phyloP scores from a whole-genome alignment of 1,140 invertebrate genomes.

The Meloidogyne exigua region DNA sequence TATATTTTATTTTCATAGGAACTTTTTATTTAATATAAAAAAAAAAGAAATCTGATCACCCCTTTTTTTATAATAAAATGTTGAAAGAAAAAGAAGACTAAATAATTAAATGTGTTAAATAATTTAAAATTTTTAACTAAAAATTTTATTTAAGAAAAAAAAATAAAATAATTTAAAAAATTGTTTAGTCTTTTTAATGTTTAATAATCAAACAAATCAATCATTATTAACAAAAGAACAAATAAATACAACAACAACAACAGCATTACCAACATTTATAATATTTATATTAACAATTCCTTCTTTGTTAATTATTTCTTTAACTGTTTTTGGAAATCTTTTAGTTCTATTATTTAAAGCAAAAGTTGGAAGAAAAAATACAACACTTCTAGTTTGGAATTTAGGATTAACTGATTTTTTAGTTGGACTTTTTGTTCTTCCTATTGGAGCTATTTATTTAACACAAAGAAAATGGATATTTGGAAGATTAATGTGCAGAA shows the following conservation, averaged over 20 bases:
- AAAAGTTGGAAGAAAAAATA: constrained; percentile 60
- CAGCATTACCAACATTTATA: constrained; percentile 36
- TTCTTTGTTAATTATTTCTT: constrained; percentile 56
- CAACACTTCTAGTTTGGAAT: constrained; percentile 62
- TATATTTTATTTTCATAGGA: too few species aligned
- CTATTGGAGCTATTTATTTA: constrained; percentile 63
- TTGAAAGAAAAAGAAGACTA: neutral
- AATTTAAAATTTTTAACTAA: too few species aligned
- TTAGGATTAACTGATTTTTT: constrained; percentile 66
- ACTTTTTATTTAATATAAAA: neutral
- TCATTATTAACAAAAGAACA: too few species aligned
- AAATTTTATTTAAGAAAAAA: too few species aligned
- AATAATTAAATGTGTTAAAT: too few species aligned
- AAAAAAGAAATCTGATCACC: neutral
- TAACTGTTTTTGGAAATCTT: constrained; percentile 62
- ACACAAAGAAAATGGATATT: constrained; percentile 65
- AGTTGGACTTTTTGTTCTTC: constrained; percentile 67
- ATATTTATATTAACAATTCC: constrained; percentile 55
- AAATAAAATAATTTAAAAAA: too few species aligned
- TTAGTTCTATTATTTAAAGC: constrained; percentile 61
- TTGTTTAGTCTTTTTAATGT: neutral
- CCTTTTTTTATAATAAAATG: neutral
- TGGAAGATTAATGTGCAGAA: constrained; percentile 66
- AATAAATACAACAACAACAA: neutral
- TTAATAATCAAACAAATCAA: neutral